These are phyloP conservation scores for Sweltsa coloradensis DNA, from an alignment of 1,140 invertebrate genomes.

Conservation along the genomic window DNA sequence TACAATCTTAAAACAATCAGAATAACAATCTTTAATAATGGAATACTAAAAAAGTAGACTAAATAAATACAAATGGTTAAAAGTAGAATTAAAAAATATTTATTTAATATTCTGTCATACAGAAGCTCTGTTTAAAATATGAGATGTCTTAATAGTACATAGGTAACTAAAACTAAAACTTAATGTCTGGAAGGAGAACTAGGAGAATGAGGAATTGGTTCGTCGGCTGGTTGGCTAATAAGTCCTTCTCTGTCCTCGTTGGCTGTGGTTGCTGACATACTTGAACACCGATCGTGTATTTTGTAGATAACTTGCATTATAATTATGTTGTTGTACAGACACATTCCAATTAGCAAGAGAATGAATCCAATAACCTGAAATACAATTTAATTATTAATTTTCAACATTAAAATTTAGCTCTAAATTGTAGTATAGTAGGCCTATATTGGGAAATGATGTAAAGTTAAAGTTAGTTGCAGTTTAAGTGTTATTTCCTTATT, in stretches of 20 bases:
- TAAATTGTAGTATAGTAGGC: background rate
- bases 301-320: constrained; percentile 25
- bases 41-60: too few species aligned
- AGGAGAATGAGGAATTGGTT: background rate
- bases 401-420: background rate
- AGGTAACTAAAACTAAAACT: too few species aligned
- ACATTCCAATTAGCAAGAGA: constrained; percentile 61
- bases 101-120: too few species aligned
- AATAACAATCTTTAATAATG: too few species aligned
- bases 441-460: background rate
- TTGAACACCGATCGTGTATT: constrained; percentile 4
- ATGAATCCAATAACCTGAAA: constrained; percentile 56
- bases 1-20: too few species aligned
- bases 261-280: too few species aligned
- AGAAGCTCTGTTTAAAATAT: too few species aligned
- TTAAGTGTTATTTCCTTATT: background rate
- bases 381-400: constrained; percentile 14
- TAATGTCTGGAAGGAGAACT: too few species aligned
- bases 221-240: background rate
- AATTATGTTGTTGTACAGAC: constrained; percentile 60
- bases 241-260: background rate
- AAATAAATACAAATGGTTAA: too few species aligned
- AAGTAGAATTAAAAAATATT: too few species aligned
- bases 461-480: background rate
- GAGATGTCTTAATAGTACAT: too few species aligned